Base-by-base conservation (phyloP, 2,797 vertebrate genomes). In the Cichlasoma orientale region DNA sequence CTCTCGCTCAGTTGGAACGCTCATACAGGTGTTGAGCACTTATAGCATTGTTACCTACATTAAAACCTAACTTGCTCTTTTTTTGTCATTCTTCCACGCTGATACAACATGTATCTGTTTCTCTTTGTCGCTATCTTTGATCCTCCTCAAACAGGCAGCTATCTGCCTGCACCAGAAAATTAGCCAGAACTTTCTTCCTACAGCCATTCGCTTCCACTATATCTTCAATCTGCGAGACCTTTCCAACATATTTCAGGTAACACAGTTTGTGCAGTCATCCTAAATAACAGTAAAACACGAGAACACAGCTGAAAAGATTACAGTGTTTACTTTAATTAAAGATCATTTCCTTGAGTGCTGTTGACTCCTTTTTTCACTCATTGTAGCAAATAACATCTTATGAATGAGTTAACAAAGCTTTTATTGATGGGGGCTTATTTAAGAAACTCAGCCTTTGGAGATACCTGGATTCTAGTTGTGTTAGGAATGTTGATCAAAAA, bases 101-200 rank as follows among this genome's bases (percentile, higher is more conserved):
- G 63, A 68, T 11, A 68, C 25, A 36, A 41, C 4, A 58, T 27
- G 0, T 3, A 8, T 33, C 31, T 63, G 10, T 59, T 69, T 78
- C 12, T 3, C 16, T 66, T 4, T 59, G 10, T 50, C 50, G 5
- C 21, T 19, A 27, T 56, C 29, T 71, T 63, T 72, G 47, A 3
- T 50, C 72, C 36, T 82, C 23, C 38, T 80, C 19, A 72, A 89
- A 63, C 90, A 96, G 94, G 93, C 93, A 74, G 88, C 94, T 47
- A 95, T 96, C 84, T 95, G 90, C 91, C 94, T 98, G 75, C 94
- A 96, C 90, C 94, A 96, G 90, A 97, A 97, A 94, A 95, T 95
- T 92, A 95, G 89, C n/a, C 94, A 96, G 91, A 96, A 96, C 91
- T 96, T 97, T 88, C 93, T 97, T 27, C 95, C 93, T 18, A 96